A percentile compares a stretch with the other conserved stretches of the same genome.
Evolutionary conservation across 2,113 vertebrate genomes (phyloP).

Genomic region (Calonectris borealis): DNA sequence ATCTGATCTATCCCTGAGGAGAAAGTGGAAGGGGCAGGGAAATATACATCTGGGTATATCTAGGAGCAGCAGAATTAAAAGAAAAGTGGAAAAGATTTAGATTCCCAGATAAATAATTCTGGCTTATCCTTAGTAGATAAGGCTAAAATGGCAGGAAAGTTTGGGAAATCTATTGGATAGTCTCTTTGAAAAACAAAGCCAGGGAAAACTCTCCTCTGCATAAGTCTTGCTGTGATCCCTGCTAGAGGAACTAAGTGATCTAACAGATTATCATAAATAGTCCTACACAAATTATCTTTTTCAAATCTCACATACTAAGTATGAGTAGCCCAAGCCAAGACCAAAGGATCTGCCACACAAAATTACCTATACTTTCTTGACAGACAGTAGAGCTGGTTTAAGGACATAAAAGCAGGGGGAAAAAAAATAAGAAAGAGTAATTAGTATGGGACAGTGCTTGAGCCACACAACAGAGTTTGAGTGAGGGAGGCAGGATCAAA

Average conservation of each 20-base stretch:
- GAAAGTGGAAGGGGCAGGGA: neutral
- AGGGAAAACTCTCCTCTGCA: neutral
- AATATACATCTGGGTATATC: neutral
- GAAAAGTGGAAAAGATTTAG: neutral
- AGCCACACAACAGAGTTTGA: constrained; percentile 35
- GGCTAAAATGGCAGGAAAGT: neutral
- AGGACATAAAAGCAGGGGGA: neutral
- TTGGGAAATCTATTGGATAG: neutral
- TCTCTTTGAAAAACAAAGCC: neutral
- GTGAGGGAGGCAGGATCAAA: constrained; percentile 29
- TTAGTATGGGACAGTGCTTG: constrained; percentile 21
- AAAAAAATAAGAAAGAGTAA: neutral
- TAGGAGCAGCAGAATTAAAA: neutral
- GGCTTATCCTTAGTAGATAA: neutral
- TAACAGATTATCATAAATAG: neutral
- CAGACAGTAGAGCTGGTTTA: neutral
- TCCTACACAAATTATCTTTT: neutral
- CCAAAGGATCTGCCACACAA: neutral
- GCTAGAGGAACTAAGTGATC: neutral
- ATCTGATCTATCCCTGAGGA: neutral
- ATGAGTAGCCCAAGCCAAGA: neutral
- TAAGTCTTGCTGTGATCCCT: neutral
- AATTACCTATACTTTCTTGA: neutral
- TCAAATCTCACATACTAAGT: neutral
- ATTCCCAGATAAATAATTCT: neutral